Percentiles rank a stretch among this genome's conserved stretches.
These are phyloP conservation scores for Psilopogon haemacephalus DNA, from an alignment of 2,113 vertebrate species.

Conservation along the genomic window DNA sequence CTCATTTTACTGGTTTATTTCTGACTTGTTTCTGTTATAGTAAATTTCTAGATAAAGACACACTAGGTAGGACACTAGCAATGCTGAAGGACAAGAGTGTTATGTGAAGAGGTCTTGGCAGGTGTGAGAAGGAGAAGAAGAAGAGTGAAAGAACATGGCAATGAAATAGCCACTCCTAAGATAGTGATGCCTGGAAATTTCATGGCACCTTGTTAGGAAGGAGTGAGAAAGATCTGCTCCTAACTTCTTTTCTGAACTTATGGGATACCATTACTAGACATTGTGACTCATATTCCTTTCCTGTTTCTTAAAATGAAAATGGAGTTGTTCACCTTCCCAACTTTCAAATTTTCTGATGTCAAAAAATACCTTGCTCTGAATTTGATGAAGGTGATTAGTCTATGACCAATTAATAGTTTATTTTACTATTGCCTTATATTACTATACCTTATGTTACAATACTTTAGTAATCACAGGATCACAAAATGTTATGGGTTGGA, in stretches of 20 bases:
- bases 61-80: not conserved
- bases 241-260: not conserved
- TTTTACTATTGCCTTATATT: too few relatives aligned
- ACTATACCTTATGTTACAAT: too few relatives aligned
- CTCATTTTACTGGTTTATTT: not conserved
- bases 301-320: not conserved
- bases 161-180: not conserved
- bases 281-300: not conserved
- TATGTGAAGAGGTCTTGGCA: not conserved
- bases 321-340: not conserved
- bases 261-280: not conserved
- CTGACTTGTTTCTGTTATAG: not conserved
- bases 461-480: too few relatives aligned
- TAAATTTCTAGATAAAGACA: not conserved
- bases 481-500: too few relatives aligned
- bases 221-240: not conserved
- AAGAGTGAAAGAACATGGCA: not conserved
- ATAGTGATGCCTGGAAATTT: not conserved
- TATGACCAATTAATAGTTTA: too few relatives aligned
- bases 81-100: not conserved
- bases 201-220: not conserved
- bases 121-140: not conserved
- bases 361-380: too few relatives aligned
- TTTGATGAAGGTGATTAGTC: too few relatives aligned
- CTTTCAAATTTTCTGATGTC: not conserved